Conservation (phyloP, 2,797 vertebrate species). For the Chloroceryle inda region DNA sequence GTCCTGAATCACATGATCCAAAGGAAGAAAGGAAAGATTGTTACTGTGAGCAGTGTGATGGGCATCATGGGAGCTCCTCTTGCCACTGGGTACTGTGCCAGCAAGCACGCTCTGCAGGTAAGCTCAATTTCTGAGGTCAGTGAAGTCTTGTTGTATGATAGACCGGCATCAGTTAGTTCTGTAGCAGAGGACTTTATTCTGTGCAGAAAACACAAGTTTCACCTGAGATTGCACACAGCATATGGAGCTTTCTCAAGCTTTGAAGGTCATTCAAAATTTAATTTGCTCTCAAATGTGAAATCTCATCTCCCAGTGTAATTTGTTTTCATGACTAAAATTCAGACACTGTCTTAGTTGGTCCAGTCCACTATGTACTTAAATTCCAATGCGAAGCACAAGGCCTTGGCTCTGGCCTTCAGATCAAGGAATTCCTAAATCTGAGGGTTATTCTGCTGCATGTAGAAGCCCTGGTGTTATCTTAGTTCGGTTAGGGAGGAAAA, state of each 20-base stretch:
- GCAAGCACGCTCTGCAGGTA: constrained; percentile 95
- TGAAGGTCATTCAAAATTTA: background rate
- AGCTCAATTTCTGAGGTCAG: background rate
- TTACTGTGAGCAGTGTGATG: constrained; percentile 89
- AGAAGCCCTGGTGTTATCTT: background rate
- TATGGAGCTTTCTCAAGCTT: background rate
- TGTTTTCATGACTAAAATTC: background rate
- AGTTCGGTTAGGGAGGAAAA: background rate
- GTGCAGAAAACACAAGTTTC: background rate
- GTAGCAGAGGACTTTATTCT: background rate
- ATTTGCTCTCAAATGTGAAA: background rate
- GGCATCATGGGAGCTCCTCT: constrained; percentile 87
- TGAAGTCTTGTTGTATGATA: background rate
- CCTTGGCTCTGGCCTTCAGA: background rate
- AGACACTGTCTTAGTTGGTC: background rate
- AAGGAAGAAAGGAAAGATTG: constrained; percentile 86
- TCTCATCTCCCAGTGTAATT: background rate
- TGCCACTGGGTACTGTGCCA: constrained; percentile 89
- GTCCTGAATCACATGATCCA: constrained; percentile 92
- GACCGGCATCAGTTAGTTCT: background rate
- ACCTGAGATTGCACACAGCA: background rate
- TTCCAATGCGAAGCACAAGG: background rate
- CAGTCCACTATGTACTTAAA: background rate
- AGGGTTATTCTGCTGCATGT: background rate
- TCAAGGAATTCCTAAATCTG: background rate